Percentiles rank a stretch among this genome's conserved stretches.
phyloP scores from a whole-genome alignment of 2,797 vertebrate species.

The Danio albolineatus region DNA sequence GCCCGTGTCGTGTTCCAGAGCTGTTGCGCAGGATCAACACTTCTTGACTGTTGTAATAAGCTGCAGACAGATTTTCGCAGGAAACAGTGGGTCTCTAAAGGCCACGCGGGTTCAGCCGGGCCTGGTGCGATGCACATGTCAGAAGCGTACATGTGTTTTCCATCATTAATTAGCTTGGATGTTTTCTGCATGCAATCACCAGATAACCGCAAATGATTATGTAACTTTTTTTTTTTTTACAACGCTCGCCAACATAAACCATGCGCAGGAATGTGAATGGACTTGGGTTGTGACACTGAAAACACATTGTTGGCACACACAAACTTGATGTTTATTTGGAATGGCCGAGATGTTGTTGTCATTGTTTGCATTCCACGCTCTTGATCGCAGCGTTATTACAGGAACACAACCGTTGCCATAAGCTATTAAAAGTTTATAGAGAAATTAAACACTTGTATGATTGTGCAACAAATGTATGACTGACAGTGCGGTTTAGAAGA shows the following conservation, averaged over 20 bases:
- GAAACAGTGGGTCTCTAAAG: constrained; percentile 38
- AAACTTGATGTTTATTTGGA: constrained; percentile 42
- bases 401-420: background rate
- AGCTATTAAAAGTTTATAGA: constrained; percentile 11
- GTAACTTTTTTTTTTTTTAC: constrained; percentile 40
- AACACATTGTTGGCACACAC: constrained; percentile 11
- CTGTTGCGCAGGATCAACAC: constrained; percentile 23
- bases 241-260: constrained; percentile 51
- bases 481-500: background rate
- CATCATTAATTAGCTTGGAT: constrained; percentile 58
- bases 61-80: constrained; percentile 12
- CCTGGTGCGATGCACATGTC: constrained; percentile 46
- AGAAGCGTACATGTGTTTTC: constrained; percentile 56
- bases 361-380: constrained; percentile 37
- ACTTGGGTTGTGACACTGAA: constrained; percentile 41
- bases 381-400: constrained; percentile 5
- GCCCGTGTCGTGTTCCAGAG: constrained; percentile 11
- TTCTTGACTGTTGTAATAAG: background rate
- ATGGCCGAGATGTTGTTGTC: constrained; percentile 10
- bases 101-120: constrained; percentile 4
- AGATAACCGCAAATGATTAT: constrained; percentile 57
- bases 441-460: constrained; percentile 2
- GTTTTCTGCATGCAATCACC: constrained; percentile 55
- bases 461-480: constrained; percentile 3
- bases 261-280: constrained; percentile 54